Evolutionary conservation across 2,888 invertebrate genomes (phyloP), one percentile per base, ranked within the genome.

Genomic region (Hydriomena furcata): DNA sequence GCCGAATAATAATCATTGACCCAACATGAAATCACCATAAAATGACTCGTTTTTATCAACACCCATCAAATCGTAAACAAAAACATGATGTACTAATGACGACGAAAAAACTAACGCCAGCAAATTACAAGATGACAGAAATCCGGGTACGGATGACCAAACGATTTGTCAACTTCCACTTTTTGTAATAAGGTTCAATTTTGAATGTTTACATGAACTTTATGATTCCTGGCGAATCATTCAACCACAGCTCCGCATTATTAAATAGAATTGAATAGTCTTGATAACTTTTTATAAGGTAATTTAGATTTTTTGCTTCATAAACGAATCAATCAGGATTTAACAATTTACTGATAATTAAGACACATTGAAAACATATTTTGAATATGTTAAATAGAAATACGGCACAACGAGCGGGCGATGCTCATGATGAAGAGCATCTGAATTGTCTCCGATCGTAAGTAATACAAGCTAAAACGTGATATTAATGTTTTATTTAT

Each of bases 11-110:
- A 51, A 52, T 57, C 46, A 49, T 43, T 53, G 52, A 49, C 40
- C 23, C 30, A 57, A 57, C 53, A 49, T 36, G 35, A 50, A 56
- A 51, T 43, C 52, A 56, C 61, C 62, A 63, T 57, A 58, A 55
- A 54, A 52, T 56, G 20, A 42, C 49, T 38, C 46, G 58, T 63
- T 65, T 57, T 61, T 58, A 65, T 56, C 50, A 50, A 55, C 52
- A 51, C 45, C 61, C 60, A 58, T 61, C 65, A 66, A 59, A 57
- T 59, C 45, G 55, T 51, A 52, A 60, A 61, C 54, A 66, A 71
- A 71, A 65, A 67, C 63, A 58, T 48, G 58, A 61, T 59, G 58
- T 51, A 60, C 56, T 66, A 61, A 67, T 60, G 53, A 48, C 30
- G 36, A 12, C 8, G 2, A 55, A 63, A 68, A 68, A 66, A 65